phyloP scores from a whole-genome alignment of 2,797 vertebrate genomes.

The Macrochelys suwanniensis region DNA sequence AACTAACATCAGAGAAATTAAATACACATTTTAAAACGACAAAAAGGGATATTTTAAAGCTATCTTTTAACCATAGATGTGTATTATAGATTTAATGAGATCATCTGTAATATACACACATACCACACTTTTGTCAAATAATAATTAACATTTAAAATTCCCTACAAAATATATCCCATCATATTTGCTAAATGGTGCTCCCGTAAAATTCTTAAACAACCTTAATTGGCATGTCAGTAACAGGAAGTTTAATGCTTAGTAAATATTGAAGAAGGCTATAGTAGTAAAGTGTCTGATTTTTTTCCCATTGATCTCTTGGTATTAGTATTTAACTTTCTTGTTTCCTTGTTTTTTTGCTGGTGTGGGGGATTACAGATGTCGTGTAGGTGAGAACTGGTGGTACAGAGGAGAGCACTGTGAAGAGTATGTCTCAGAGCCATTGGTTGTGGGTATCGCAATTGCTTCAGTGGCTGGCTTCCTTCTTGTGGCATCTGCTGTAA shows the following conservation, averaged over 20 bases:
- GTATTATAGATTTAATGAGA: not conserved
- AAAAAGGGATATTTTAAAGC: not conserved
- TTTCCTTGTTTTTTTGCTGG: not conserved
- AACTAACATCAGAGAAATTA: not conserved
- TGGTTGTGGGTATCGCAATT: constrained; percentile 92
- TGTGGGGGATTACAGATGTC: constrained; percentile 84
- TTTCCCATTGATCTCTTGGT: not conserved
- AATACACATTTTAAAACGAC: not conserved
- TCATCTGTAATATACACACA: not conserved
- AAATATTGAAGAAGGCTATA: not conserved
- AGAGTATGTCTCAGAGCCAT: constrained; percentile 93
- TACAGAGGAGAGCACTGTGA: constrained; percentile 95
- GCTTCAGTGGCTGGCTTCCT: constrained; percentile 90
- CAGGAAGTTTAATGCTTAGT: not conserved
- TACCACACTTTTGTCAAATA: not conserved
- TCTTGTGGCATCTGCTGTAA: constrained; percentile 83
- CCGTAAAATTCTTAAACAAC: not conserved
- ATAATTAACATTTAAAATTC: not conserved
- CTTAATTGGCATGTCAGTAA: rapidly evolving
- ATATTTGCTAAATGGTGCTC: not conserved
- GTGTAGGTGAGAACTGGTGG: constrained; percentile 96
- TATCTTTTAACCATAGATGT: not conserved
- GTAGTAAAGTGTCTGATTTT: not conserved
- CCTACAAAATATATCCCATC: not conserved
- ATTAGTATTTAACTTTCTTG: not conserved